Evolutionary conservation across 2,888 invertebrate genomes (phyloP).

Genomic region (Xanthorhoe spadicearia): DNA sequence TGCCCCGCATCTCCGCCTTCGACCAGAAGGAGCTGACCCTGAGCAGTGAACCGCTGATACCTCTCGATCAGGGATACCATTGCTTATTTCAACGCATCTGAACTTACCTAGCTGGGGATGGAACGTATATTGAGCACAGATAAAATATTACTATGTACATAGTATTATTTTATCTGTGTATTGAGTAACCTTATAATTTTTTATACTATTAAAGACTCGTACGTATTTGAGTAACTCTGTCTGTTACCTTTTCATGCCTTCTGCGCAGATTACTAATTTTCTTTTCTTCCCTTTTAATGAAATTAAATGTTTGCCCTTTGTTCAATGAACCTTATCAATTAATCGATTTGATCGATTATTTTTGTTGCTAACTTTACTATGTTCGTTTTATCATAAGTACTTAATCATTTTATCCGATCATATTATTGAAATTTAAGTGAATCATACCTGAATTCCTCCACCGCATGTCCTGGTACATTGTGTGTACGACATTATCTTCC

Average conservation of each 20-base stretch:
- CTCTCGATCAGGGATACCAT: slow-evolving; percentile 86
- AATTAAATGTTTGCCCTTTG: not conserved
- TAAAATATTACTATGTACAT: too few species aligned
- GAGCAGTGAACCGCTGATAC: slow-evolving; percentile 75
- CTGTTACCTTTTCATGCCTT: too few species aligned
- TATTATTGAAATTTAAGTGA: not conserved
- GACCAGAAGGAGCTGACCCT: slow-evolving; percentile 86
- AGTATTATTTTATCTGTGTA: too few species aligned
- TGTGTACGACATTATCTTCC: slow-evolving; percentile 92
- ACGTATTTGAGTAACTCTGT: too few species aligned
- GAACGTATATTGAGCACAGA: slow-evolving; percentile 1
- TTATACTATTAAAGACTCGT: too few species aligned
- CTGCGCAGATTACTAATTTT: not conserved
- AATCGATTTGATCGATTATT: too few species aligned
- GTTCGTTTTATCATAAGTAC: not conserved
- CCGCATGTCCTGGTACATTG: slow-evolving; percentile 93
- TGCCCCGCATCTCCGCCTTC: slow-evolving; percentile 88
- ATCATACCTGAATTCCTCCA: slow-evolving; percentile 88
- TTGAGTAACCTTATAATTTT: slow-evolving; percentile 1
- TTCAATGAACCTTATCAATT: too few species aligned
- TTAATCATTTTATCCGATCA: not conserved
- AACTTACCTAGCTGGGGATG: slow-evolving; percentile 86
- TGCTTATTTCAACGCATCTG: slow-evolving; percentile 88
- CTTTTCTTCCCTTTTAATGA: too few species aligned
- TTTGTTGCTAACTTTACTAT: not conserved